These are phyloP conservation scores for Zaprionus camerounensis DNA, from an alignment of 1,140 invertebrate species.

Conservation along the genomic window DNA sequence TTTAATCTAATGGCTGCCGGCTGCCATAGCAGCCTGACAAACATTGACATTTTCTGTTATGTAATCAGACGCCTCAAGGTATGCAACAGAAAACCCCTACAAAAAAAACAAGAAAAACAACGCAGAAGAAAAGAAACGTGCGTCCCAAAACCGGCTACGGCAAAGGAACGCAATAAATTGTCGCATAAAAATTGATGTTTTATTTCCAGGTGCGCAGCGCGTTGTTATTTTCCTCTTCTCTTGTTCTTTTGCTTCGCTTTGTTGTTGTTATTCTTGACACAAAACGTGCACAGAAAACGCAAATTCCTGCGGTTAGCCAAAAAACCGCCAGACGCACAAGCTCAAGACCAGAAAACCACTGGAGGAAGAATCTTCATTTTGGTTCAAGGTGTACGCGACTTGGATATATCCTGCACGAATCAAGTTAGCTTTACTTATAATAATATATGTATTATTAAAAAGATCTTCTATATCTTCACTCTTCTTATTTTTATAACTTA, in stretches of 20 bases:
- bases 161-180: slow-evolving; percentile 71
- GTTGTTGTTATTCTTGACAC: slow-evolving; percentile 27
- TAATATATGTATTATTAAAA: too few relatives aligned
- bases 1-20: slow-evolving; percentile 79
- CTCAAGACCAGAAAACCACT: slow-evolving; percentile 16
- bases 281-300: slow-evolving; percentile 78
- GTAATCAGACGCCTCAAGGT: slow-evolving; percentile 75
- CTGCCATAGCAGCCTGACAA: slow-evolving; percentile 61
- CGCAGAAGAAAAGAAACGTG: slow-evolving; percentile 23
- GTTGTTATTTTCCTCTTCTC: slow-evolving; percentile 15
- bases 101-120: slow-evolving; percentile 34
- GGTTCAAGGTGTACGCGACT: background rate
- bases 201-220: slow-evolving; percentile 62
- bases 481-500: too few relatives aligned
- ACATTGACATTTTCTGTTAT: slow-evolving; percentile 82
- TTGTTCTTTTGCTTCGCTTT: slow-evolving; percentile 9
- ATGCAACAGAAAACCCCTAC: slow-evolving; percentile 49
- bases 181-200: slow-evolving; percentile 81
- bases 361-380: slow-evolving; percentile 5
- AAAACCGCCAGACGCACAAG: slow-evolving; percentile 50
- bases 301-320: slow-evolving; percentile 55
- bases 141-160: slow-evolving; percentile 20
- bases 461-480: too few relatives aligned
- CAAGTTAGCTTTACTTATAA: too few relatives aligned
- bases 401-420: background rate